Conservation (phyloP, 2,113 vertebrate genomes). For the Hassar affinis region DNA sequence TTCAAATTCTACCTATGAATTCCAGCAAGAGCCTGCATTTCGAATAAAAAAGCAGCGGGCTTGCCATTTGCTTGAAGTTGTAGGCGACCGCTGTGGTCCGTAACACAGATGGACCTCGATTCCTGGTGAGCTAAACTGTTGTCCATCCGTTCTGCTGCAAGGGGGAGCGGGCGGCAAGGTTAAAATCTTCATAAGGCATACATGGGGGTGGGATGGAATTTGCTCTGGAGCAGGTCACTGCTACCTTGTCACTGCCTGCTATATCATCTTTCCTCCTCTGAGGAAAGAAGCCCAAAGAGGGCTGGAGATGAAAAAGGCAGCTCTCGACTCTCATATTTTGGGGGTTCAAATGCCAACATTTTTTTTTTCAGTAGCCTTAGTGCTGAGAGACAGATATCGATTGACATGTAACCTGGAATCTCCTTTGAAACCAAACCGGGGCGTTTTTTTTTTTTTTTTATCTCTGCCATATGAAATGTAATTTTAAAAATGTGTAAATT, state of each 20-base stretch:
- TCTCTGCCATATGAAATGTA: not conserved
- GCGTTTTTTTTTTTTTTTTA: not conserved
- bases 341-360: conserved; percentile 30
- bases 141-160: conserved; percentile 13
- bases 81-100: conserved; percentile 16
- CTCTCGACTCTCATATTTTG: conserved; percentile 38
- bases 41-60: conserved; percentile 41
- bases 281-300: conserved; percentile 29
- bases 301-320: conserved; percentile 47
- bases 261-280: conserved; percentile 48
- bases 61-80: conserved; percentile 39
- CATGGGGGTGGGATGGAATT: conserved; percentile 47
- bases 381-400: conserved; percentile 44
- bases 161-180: conserved; percentile 3
- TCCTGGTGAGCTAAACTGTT: conserved; percentile 33
- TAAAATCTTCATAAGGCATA: conserved; percentile 38
- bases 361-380: conserved; percentile 19
- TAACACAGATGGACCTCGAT: conserved; percentile 25
- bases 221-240: conserved; percentile 53
- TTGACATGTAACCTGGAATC: conserved; percentile 45
- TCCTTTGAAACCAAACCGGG: conserved; percentile 4
- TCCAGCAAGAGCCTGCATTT: conserved; percentile 50
- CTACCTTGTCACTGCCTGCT: conserved; percentile 54
- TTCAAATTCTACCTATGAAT: conserved; percentile 49
- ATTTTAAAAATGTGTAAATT: not conserved